A percentile compares a stretch with the other conserved stretches of the same genome.
Evolutionary conservation across 2,113 vertebrate genomes (phyloP).

Genomic region (Athene noctua): DNA sequence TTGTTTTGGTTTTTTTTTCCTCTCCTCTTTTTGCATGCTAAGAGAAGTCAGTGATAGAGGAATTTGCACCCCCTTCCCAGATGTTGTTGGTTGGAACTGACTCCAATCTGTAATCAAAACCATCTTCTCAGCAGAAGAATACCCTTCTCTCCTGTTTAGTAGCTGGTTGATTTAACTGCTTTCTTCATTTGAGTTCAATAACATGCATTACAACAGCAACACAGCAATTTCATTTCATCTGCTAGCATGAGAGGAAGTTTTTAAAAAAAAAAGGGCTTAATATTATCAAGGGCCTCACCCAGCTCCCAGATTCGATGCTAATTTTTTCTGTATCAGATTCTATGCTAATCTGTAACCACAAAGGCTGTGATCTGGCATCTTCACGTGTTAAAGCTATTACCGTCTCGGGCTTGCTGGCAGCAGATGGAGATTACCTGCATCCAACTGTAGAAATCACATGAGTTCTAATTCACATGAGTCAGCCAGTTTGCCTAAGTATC

Average conservation of each 20-base stretch:
- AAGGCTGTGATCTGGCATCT: neutral
- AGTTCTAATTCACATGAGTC: neutral
- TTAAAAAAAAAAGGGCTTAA: neutral
- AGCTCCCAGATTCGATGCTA: neutral
- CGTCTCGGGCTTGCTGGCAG: neutral
- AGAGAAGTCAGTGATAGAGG: neutral
- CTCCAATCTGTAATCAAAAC: neutral
- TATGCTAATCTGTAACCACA: neutral
- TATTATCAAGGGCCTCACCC: neutral
- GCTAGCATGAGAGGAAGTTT: neutral
- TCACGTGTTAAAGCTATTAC: neutral
- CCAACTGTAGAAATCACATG: neutral
- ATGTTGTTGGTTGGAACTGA: neutral
- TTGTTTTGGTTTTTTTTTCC: neutral
- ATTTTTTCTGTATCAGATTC: no score
- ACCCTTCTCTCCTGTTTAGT: neutral
- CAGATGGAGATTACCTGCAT: neutral
- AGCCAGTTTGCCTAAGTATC: neutral
- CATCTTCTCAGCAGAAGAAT: neutral
- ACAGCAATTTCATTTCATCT: neutral
- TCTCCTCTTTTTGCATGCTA: neutral
- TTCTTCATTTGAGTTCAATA: neutral
- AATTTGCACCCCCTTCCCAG: neutral
- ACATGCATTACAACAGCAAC: neutral
- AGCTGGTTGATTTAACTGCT: neutral